Base-by-base conservation (phyloP, 2,797 vertebrate species). In the Lithobates pipiens region DNA sequence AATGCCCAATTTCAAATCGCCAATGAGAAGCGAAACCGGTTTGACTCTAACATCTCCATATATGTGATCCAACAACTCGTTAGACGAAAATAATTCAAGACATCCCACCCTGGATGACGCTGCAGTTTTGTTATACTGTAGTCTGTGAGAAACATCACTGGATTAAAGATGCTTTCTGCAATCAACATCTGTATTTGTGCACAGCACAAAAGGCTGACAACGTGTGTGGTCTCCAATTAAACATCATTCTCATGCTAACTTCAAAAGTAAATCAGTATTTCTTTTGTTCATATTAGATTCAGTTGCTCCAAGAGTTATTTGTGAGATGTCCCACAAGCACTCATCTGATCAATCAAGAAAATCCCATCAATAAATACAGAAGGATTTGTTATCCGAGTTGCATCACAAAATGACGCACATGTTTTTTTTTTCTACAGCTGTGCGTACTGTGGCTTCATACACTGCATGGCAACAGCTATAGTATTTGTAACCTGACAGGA, bases 161-260 rank as follows among this genome's bases (percentile, higher is more conserved):
- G 57, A 25, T 25, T 42, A 61, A 57, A 34, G 23, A 57, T 61
- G 13, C 23, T 23, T 34, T 61, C 57, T 44, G 25, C 25, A 80
- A 27, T 11, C 44, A 70, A 50, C 67, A 72, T 80, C 78, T 69
- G 67, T 72, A 80, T 72, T 71, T 39, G 46, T 72, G 34, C 25
- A 36, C 50, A 21, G 61, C 68, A 75, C 46, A 80, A 36, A 79
- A 36, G 27, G 25, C 39, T 36, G 11, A 29, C 54, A 77, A 27
- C 63, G 76, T 80, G 84, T 85, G 84, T 80, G 77, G 84, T 85
- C 84, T 27, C 29, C 72, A 73, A 85, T 46, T 39, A 85, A 74
- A 75, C 39, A 77, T 63, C 32, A 42, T 70, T 71, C 18, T 78
- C 54, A 73, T 63, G 21, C 18, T 42, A 71, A 84, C 69, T 65